phyloP scores from a whole-genome alignment of 2,888 invertebrate species.

The Barypeithes pellucidus region DNA sequence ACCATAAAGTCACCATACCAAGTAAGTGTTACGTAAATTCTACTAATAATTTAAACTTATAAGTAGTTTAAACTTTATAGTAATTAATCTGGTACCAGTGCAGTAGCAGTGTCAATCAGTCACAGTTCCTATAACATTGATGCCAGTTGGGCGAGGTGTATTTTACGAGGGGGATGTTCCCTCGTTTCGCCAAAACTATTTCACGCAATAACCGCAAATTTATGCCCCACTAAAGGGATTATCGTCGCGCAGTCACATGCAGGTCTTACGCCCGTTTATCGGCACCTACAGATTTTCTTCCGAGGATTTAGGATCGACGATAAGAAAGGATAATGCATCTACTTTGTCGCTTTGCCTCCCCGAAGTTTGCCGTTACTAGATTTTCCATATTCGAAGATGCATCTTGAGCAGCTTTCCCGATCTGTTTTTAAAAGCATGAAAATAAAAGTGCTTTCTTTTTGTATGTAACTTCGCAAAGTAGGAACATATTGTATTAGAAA shows the following conservation, averaged over 20 bases:
- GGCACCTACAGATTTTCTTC: constrained; percentile 47
- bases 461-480: neutral
- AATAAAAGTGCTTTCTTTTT: neutral
- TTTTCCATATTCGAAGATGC: constrained; percentile 2
- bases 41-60: too few relatives aligned
- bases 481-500: too few relatives aligned
- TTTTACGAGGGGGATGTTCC: constrained; percentile 6
- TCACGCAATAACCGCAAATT: constrained; percentile 50
- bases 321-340: constrained; percentile 50
- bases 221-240: constrained; percentile 48
- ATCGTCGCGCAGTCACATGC: constrained; percentile 46
- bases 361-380: constrained; percentile 31
- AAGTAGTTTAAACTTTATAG: too few relatives aligned
- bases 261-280: constrained; percentile 48
- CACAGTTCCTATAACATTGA: too few relatives aligned
- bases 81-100: too few relatives aligned
- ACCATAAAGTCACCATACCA: too few relatives aligned
- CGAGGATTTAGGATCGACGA: constrained; percentile 45
- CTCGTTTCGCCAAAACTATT: constrained; percentile 48
- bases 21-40: too few relatives aligned
- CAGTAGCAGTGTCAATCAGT: too few relatives aligned
- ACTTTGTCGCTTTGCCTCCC: constrained; percentile 35
- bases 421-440: neutral
- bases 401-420: neutral
- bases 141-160: too few relatives aligned